These are phyloP conservation scores for Timema cristinae DNA, from an alignment of 2,888 invertebrate genomes.

Conservation along the genomic window DNA sequence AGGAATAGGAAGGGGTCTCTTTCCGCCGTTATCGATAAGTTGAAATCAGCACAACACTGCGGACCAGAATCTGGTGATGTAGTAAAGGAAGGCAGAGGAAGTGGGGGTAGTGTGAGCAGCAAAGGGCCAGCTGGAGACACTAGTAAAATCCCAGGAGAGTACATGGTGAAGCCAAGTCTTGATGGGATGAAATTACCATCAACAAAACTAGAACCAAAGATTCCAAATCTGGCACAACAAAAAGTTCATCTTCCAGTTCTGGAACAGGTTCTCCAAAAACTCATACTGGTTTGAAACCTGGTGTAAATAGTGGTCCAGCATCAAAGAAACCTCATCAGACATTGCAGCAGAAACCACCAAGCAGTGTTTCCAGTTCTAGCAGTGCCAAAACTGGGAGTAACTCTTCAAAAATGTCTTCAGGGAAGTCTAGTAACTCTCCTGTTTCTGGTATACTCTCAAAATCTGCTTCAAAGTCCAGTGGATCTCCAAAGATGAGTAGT, in stretches of 20 bases:
- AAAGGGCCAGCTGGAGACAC: slow-evolving; percentile 39
- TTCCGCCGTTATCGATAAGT: slow-evolving; percentile 83
- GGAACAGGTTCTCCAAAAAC: slow-evolving; percentile 73
- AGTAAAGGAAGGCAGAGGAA: slow-evolving; percentile 25
- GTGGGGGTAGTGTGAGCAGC: slow-evolving; percentile 38
- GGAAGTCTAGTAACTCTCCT: slow-evolving; percentile 40
- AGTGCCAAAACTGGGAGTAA: slow-evolving; percentile 14
- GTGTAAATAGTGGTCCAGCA: slow-evolving; percentile 81
- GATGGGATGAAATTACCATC: slow-evolving; percentile 87
- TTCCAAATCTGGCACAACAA: slow-evolving; percentile 47
- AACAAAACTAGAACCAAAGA: slow-evolving; percentile 82
- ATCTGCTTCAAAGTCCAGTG: slow-evolving; percentile 43
- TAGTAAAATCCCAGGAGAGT: slow-evolving; percentile 52
- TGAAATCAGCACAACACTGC: slow-evolving; percentile 71
- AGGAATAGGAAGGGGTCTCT: slow-evolving; percentile 69
- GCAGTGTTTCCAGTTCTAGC: slow-evolving; percentile 23
- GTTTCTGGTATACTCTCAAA: slow-evolving; percentile 28
- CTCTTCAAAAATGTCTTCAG: slow-evolving; percentile 35
- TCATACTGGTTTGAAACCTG: slow-evolving; percentile 79
- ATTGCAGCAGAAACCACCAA: slow-evolving; percentile 40
- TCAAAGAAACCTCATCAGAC: slow-evolving; percentile 72
- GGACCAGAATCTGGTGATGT: slow-evolving; percentile 49
- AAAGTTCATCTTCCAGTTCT: slow-evolving; percentile 39
- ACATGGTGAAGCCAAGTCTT: slow-evolving; percentile 84
- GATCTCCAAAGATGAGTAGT: slow-evolving; percentile 56